Base-by-base conservation (phyloP, 2,113 vertebrate species). In the Aleadryas rufinucha region DNA sequence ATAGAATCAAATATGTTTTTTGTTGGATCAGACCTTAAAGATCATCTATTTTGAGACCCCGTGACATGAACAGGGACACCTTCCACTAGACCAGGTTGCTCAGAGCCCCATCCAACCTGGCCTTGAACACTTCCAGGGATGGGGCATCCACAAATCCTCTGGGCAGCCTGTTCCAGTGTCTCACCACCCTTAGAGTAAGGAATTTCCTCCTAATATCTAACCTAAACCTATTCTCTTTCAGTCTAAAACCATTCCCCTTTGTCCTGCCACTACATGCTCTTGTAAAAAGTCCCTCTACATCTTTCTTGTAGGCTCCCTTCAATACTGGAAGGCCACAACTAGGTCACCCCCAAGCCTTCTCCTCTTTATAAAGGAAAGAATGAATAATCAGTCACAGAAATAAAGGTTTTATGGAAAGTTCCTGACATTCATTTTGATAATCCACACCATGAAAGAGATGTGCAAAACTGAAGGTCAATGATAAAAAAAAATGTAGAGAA, bases 21-120 rank as follows among this genome's bases (percentile, higher is more conserved):
- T 75, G 7, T 22, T 60, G 39, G 11, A 45, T 82, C 6, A 2
- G 9, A 53, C 5, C 16, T 31, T 30, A 68, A 68, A 53, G 11
- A n/a, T 18, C 11, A 39, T 5, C 28, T 53, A 2, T 75, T 75
- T 60, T 33, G 19, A 60, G 33, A 31, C 7, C 5, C 11, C 0
- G 0, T n/a, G 33, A 17, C 16, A n/a, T 26, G 6, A 42, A 22
- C 8, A 59, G 20, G 16, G 28, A n/a, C 23, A 45, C 3, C 4
- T 52, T 39, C 13, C 14, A 39, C 28, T 39, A 26, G 13, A 45
- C 4, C 19, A 39, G 22, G 13, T 6, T 44, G 1, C 39, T 74
- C 28, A 39, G 19, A 52, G 24, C 2, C 14, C 18, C n/a, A 75
- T 30, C 9, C 31, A 30, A 24, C 23, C 33, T n/a, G 11, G 1